Conservation (phyloP, 2,888 invertebrate genomes). For the Morinoia aosen region DNA sequence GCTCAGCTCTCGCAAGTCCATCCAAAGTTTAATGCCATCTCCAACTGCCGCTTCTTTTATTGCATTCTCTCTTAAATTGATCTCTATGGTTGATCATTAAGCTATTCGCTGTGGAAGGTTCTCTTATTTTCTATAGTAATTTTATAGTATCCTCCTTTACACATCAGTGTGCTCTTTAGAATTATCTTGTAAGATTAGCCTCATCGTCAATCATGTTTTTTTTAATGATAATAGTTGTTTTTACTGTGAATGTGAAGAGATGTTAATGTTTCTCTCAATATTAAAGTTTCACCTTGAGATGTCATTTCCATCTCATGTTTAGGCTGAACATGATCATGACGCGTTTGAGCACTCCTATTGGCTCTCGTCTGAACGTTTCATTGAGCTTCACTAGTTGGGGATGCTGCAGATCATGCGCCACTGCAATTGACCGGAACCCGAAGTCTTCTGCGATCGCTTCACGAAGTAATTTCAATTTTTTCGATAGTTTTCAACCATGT, state of each 20-base stretch:
- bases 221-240: slow-evolving; percentile 64
- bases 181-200: slow-evolving; percentile 48
- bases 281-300: slow-evolving; percentile 51
- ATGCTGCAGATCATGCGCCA: background rate
- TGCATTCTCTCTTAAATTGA: slow-evolving; percentile 44
- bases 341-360: slow-evolving; percentile 28
- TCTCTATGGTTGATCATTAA: slow-evolving; percentile 27
- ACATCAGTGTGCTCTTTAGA: slow-evolving; percentile 51
- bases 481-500: background rate
- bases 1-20: slow-evolving; percentile 51
- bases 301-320: slow-evolving; percentile 34
- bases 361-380: slow-evolving; percentile 21
- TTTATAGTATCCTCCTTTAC: slow-evolving; percentile 24
- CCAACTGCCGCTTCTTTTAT: slow-evolving; percentile 29
- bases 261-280: slow-evolving; percentile 52
- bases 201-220: slow-evolving; percentile 51
- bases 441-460: background rate
- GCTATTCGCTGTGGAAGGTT: slow-evolving; percentile 3
- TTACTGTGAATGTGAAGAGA: slow-evolving; percentile 66
- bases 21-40: slow-evolving; percentile 52
- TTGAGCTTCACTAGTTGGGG: background rate
- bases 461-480: background rate
- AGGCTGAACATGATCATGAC: slow-evolving; percentile 33
- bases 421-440: background rate
- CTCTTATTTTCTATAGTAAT: background rate